phyloP scores from a whole-genome alignment of 2,113 vertebrate species.

The Ahaetulla prasina region DNA sequence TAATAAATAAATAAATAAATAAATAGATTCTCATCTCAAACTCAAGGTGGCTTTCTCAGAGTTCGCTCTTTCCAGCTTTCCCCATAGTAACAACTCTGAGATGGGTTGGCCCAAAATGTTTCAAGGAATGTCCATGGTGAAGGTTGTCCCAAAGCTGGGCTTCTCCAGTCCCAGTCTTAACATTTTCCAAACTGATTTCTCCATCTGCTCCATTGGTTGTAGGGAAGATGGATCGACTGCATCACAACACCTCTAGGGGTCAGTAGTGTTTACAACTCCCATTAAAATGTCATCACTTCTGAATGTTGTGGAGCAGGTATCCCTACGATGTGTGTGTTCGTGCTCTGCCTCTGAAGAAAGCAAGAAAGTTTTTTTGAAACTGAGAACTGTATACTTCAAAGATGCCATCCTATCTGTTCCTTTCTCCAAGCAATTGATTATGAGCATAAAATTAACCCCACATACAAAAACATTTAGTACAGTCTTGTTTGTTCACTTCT shows the following conservation, averaged over 20 bases:
- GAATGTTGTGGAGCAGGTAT: constrained; percentile 16
- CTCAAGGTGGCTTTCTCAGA: not conserved
- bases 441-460: not conserved
- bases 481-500: not conserved
- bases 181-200: not conserved
- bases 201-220: not conserved
- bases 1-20: too few species aligned
- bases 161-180: not conserved
- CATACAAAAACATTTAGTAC: not conserved
- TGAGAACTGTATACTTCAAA: constrained; percentile 23
- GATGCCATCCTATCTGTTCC: too few species aligned
- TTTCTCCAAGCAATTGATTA: not conserved
- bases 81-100: not conserved
- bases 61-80: not conserved
- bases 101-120: not conserved
- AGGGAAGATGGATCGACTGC: not conserved
- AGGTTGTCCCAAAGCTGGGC: not conserved
- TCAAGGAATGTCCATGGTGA: not conserved
- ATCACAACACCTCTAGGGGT: constrained; percentile 5
- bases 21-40: not conserved
- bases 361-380: constrained; percentile 27
- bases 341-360: constrained; percentile 30
- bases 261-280: constrained; percentile 15
- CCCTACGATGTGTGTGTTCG: not conserved
- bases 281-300: constrained; percentile 12